Base-by-base conservation (phyloP, 1,140 invertebrate species). In the Monochamus saltuarius region DNA sequence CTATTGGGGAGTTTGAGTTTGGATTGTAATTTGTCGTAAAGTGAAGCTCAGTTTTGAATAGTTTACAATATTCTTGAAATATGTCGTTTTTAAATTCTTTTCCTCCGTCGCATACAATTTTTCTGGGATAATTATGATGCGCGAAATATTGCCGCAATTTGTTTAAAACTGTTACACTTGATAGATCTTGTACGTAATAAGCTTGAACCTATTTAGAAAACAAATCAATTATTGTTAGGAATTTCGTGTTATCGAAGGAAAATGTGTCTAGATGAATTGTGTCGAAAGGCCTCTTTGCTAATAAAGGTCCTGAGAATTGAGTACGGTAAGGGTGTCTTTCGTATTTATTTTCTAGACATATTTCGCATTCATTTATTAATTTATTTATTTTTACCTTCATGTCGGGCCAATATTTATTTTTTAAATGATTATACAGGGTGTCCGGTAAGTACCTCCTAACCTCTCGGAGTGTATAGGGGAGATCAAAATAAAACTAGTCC, bases 211-310 rank as follows among this genome's bases (percentile, higher is more conserved):
- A 67, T 54, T 56, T 52, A 16, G 59, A 62, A 55, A 67, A 69
- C 4, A 57, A 40, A 39, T 72, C 68, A n/a, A 71, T 59, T n/a
- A 72, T 67, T 36, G 67, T 72, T 14, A 67, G 40, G 17, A 69
- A 72, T 53, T 60, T 64, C 10, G 16, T 13, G 22, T 62, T 57
- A 4, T 62, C 57, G 22, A 69, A 67, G 19, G 45, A 50, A 51
- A 69, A 72, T 4, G 53, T 55, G 45, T 72, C 68, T 14, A 71
- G 54, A 47, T 72, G 67, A 17, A 72, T 66, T n/a, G 62, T 54
- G 16, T 72, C 64, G 47, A 72, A 71, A 4, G 69, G 67, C 66
- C 58, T 66, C 63, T 61, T 62, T 4, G 66, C 57, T 10, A 67
- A 14, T 11, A 67, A 19, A n/a, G n/a, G n/a, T n/a, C n/a, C n/a